phyloP scores from a whole-genome alignment of 2,888 invertebrate species.

The Macrosiphum euphorbiae region DNA sequence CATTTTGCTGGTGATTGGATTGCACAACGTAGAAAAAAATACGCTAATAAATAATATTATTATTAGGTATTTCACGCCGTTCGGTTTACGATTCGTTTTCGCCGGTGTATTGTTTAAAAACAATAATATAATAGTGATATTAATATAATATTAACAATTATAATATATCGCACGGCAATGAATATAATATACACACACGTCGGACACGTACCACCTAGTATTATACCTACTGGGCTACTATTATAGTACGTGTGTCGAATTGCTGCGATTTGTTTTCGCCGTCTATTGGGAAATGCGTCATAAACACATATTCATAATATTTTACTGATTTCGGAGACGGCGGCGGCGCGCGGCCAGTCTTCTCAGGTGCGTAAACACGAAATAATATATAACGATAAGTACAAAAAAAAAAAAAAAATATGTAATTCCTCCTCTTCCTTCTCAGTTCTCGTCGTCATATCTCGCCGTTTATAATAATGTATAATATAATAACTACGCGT shows the following conservation, averaged over 20 bases:
- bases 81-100: neutral
- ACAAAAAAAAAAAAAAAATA: neutral
- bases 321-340: neutral
- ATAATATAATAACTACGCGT: neutral
- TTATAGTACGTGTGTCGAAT: neutral
- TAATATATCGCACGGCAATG: neutral
- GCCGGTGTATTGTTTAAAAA: neutral
- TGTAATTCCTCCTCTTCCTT: constrained; percentile 7
- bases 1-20: neutral
- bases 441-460: neutral
- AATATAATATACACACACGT: neutral
- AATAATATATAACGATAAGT: neutral
- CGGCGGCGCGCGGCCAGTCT: neutral
- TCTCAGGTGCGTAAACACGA: neutral
- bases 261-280: neutral
- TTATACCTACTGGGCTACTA: neutral
- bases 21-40: neutral
- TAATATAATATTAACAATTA: neutral
- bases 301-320: neutral
- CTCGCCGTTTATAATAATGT: constrained; percentile 30
- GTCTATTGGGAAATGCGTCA: neutral
- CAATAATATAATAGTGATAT: neutral
- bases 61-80: neutral
- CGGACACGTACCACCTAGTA: neutral
- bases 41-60: neutral